Evolutionary conservation across 1,140 invertebrate genomes (phyloP), one percentile per base, ranked within the genome.

Genomic region (Atopsyche davidsoni): DNA sequence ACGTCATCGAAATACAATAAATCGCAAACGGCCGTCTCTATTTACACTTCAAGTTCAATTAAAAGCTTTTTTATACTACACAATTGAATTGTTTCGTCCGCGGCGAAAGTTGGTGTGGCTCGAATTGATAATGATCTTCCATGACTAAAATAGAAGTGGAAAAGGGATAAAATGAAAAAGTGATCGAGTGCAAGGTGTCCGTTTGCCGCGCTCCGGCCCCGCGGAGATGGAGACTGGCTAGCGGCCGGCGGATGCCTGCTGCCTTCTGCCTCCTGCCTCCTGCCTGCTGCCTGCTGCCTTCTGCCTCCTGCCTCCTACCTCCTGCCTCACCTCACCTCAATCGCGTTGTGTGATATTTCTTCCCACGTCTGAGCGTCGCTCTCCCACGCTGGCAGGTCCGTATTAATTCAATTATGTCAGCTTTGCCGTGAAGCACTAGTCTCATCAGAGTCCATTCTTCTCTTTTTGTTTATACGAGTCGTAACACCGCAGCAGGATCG

Each of bases 361-460:
- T 21, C 46, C 46, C 38, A 49, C 46, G 46, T 49, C 28, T 19
- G 17, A 14, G 25, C 14, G 18, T 18, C 28, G 42, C n/a, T 22
- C 24, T 49, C 46, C 46, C 46, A 49, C 46, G 36, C 38, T 16
- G n/a, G n/a, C 3, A 31, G 36, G 22, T 35, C 41, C 41, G 22
- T 32, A 41, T 49, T 49, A 49, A 49, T 49, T 49, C 24, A 49
- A 49, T 49, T 49, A 49, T 49, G 46, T 13, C 19, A 18, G 46
- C 19, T 9, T 49, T 31, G 14, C 38, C n/a, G 25, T 35, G 32
- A 40, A 49, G 19, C 39, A 22, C 13, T 31, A 41, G 21, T 34
- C 31, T 49, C 21, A 7, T 23, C 46, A 14, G 38, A 24, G 11
- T 21, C 4, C 24, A 17, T n/a, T 17, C 16, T 19, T 32, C 1